Base-by-base conservation (phyloP, 35 echinoderm and acorn worm species). In the Ophioderma brevispina region DNA sequence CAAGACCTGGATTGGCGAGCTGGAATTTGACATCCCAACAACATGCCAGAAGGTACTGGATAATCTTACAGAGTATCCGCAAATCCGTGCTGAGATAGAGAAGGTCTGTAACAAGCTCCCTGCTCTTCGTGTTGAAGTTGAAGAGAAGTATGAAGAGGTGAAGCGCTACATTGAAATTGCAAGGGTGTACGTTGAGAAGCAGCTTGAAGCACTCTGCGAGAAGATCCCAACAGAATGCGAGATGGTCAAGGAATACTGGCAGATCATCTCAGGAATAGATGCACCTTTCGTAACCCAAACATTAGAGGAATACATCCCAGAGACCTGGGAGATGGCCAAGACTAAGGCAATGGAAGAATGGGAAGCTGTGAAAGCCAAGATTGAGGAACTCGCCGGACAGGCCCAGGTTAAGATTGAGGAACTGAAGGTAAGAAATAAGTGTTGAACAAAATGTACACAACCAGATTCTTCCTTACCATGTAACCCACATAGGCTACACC, bases 121-220 rank as follows among this genome's bases (percentile, higher is more conserved):
- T 15, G 59, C 15, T 15, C 59, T 70, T 25, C 59, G 59, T 30
- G 10, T 70, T 13, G 59, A 70, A 0, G 35, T 49, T 1, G 81
- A 91, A 42, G 81, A 82, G 33, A 90, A 90, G 38, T 90, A 84
- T 32, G 38, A 80, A 28, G 35, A 82, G 33, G 25, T 90, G 8
- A 64, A 90, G 81, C 25, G 35, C 37, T 33, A 70, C 64, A 81
- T 90, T 41, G 81, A 84, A 21, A 63, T 86, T 25, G 82, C 81
- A 19, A 91, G 79, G 76, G 40, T 32, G 34, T 34, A 70, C 80
- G 33, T 88, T 0, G 81, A 80, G 30, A 41, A 92, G 40, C 10
- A 70, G 23, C 5, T 70, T 6, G 59, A 70, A 30, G 17, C n/a
- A 8, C 2, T 70, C 17, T 70, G 59, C 28, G 59, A 6, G n/a